Evolutionary conservation across 2,888 invertebrate genomes (phyloP).

Genomic region (Gastrophysa polygoni): DNA sequence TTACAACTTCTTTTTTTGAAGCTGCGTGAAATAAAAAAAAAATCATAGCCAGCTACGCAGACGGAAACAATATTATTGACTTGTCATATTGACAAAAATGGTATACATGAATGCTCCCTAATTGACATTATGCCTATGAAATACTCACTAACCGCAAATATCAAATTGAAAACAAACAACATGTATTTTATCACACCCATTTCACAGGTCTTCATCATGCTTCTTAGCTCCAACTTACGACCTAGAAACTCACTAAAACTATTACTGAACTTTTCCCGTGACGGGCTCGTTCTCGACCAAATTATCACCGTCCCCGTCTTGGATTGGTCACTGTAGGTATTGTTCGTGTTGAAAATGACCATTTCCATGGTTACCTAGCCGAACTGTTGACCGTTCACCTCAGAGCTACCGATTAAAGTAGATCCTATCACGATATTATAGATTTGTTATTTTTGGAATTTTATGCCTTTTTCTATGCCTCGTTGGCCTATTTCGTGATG

Average conservation of each 20-base stretch:
- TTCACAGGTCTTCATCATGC: slow-evolving; percentile 57
- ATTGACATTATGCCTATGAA: too few relatives aligned
- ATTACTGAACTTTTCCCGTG: neutral
- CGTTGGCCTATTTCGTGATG: neutral
- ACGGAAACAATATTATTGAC: too few relatives aligned
- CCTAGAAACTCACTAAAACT: slow-evolving; percentile 16
- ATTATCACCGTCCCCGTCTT: neutral
- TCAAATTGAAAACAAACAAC: slow-evolving; percentile 73
- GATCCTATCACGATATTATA: slow-evolving; percentile 22
- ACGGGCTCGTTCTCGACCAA: neutral
- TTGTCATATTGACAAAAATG: too few relatives aligned
- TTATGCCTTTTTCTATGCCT: slow-evolving; percentile 18
- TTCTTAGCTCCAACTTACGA: neutral
- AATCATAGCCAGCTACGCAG: too few relatives aligned
- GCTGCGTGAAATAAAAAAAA: too few relatives aligned
- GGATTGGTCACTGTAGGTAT: slow-evolving; percentile 13
- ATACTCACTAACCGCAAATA: slow-evolving; percentile 80
- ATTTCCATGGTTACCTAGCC: slow-evolving; percentile 23
- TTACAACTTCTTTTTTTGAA: too few relatives aligned
- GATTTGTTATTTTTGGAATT: slow-evolving; percentile 11
- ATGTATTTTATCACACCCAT: slow-evolving; percentile 77
- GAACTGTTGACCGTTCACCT: slow-evolving; percentile 7
- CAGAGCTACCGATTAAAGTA: slow-evolving; percentile 4
- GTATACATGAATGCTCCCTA: too few relatives aligned
- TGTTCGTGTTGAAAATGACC: slow-evolving; percentile 19